Evolutionary conservation across 1,140 invertebrate genomes (phyloP).

Genomic region (Drusus annulatus): DNA sequence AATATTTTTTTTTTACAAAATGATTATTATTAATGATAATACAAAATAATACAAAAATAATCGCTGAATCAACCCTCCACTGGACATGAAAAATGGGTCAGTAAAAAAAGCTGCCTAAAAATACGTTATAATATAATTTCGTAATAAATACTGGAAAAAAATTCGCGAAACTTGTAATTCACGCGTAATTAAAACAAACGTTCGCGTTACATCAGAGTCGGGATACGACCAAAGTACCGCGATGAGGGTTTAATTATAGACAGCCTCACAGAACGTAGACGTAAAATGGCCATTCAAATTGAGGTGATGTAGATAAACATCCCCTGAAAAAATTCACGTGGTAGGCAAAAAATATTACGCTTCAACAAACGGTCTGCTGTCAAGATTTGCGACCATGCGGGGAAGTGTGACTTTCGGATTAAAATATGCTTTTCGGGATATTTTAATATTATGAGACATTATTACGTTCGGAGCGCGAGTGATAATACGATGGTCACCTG

Average conservation of each 20-base stretch:
- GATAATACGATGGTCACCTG: background rate
- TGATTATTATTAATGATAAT: too few relatives aligned
- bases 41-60: too few relatives aligned
- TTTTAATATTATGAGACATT: conserved; percentile 3
- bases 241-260: conserved; percentile 16
- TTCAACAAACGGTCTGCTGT: background rate
- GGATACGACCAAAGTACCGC: conserved; percentile 8
- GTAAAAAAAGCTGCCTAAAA: too few relatives aligned
- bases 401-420: background rate
- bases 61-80: too few relatives aligned
- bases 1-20: too few relatives aligned
- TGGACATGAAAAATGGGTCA: too few relatives aligned
- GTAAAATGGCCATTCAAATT: background rate
- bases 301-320: background rate
- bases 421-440: conserved; percentile 29
- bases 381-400: background rate
- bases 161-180: too few relatives aligned
- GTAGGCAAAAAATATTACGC: background rate
- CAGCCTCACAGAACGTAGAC: background rate
- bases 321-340: conserved; percentile 2
- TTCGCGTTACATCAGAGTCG: background rate
- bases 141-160: too few relatives aligned
- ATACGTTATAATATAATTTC: too few relatives aligned
- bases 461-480: background rate
- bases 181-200: conserved; percentile 17